Base-by-base conservation (phyloP, 2,888 invertebrate species). In the Drosophila infuscata region DNA sequence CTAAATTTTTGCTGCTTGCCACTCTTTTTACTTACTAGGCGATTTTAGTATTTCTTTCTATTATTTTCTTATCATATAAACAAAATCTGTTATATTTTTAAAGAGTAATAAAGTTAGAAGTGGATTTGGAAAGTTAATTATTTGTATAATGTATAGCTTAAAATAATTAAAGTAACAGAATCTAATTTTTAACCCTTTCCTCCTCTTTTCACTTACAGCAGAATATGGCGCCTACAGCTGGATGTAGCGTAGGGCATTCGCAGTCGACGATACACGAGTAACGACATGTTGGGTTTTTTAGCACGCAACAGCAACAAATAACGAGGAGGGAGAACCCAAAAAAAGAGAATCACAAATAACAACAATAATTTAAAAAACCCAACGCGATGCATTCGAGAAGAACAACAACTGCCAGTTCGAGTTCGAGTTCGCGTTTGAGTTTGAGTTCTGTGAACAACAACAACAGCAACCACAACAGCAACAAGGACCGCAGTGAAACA, bases 221-320 rank as follows among this genome's bases (percentile, higher is more conserved):
- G 65, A 67, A 83, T 76, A 90, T 88, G 83, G 83, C 67, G 59
- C 49, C 68, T 72, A 60, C 58, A 58, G 83, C 80, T 79, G 76
- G 61, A 70, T 46, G 68, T 70, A 57, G 76, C 59, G 65, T 65
- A 70, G 70, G 82, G 74, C 66, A 79, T 69, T 64, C 69, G 41
- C 69, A 74, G 63, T 69, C 74, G 79, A 61, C 64, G 80, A 66
- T 56, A 63, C 71, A 46, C 53, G 64, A 79, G 60, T 80, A 83
- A 69, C 71, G 80, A 41, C 69, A 82, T 80, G 80, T 83, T 80
- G 76, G 62, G 58, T 68, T 69, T 67, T 66, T 69, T 62, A 75
- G 71, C 83, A 80, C 57, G 57, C 71, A 73, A 78, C 48, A 63
- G 57, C 56, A 65, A 54, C 48, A 33, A 38, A 51, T n/a, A 36